These are phyloP conservation scores for Ennomos quercinarius DNA, from an alignment of 2,888 invertebrate genomes.

Conservation along the genomic window DNA sequence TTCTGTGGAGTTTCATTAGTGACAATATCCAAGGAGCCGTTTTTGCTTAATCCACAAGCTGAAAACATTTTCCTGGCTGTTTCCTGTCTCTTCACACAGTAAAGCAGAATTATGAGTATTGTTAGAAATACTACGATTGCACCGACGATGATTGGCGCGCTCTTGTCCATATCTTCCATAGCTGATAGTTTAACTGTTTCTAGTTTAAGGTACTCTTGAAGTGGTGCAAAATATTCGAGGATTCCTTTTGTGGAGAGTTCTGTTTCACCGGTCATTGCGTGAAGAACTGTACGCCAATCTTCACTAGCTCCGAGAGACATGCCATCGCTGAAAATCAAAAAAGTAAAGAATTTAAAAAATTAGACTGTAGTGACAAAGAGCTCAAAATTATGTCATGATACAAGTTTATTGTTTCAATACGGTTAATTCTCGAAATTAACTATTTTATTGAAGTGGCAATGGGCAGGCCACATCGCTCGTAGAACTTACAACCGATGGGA, in stretches of 20 bases:
- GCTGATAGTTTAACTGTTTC: constrained; percentile 62
- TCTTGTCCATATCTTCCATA: constrained; percentile 67
- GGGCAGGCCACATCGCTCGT: too few relatives aligned
- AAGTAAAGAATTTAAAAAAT: constrained; percentile 1
- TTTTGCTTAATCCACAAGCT: constrained; percentile 72
- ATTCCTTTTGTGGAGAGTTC: constrained; percentile 74
- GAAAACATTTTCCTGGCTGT: constrained; percentile 63
- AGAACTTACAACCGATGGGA: too few relatives aligned
- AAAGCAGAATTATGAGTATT: constrained; percentile 69
- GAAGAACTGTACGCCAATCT: constrained; percentile 74
- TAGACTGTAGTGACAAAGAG: too few relatives aligned
- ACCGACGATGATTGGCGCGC: constrained; percentile 73
- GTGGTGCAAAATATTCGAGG: constrained; percentile 68
- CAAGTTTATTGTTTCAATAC: too few relatives aligned
- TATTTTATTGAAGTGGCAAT: too few relatives aligned
- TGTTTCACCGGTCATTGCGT: constrained; percentile 72
- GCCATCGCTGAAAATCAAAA: constrained; percentile 65
- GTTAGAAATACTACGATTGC: constrained; percentile 65
- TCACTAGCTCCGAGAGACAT: constrained; percentile 78
- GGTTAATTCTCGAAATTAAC: too few relatives aligned
- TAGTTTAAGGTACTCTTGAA: constrained; percentile 60
- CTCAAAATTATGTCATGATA: too few relatives aligned
- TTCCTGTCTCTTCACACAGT: constrained; percentile 71
- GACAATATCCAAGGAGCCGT: constrained; percentile 77
- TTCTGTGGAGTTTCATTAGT: constrained; percentile 66